A percentile compares a stretch with the other conserved stretches of the same genome.
Conservation (phyloP, 23 tunicate genomes). For the Styela clava region DNA sequence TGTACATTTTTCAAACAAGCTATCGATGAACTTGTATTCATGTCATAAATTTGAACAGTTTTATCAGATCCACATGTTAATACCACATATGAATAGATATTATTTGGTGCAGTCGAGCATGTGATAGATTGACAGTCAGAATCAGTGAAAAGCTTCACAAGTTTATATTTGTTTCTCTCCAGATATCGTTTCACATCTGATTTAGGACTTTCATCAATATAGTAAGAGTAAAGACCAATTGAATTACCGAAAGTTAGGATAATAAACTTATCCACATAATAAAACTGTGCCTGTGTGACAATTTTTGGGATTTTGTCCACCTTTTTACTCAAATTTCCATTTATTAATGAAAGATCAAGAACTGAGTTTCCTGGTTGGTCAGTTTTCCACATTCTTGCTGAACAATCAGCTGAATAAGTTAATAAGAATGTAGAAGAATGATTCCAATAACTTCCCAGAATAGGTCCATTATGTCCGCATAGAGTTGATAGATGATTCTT, state of each 20-base stretch:
- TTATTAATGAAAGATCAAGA: slow-evolving; percentile 3
- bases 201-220: slow-evolving; percentile 43
- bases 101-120: slow-evolving; percentile 53
- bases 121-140: slow-evolving; percentile 41
- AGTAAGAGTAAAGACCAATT: slow-evolving; percentile 34
- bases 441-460: not conserved
- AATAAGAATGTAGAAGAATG: not conserved
- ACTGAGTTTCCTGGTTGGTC: slow-evolving; percentile 35
- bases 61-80: slow-evolving; percentile 53
- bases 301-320: slow-evolving; percentile 28
- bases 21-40: slow-evolving; percentile 30
- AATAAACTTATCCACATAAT: slow-evolving; percentile 66
- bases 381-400: slow-evolving; percentile 44
- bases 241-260: slow-evolving; percentile 42
- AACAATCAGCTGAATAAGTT: slow-evolving; percentile 32
- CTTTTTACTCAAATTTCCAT: slow-evolving; percentile 5
- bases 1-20: slow-evolving; percentile 38
- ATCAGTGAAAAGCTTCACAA: slow-evolving; percentile 41
- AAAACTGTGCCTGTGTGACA: slow-evolving; percentile 62
- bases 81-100: slow-evolving; percentile 51
- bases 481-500: slow-evolving; percentile 1
- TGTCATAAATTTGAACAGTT: slow-evolving; percentile 41
- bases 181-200: slow-evolving; percentile 85
- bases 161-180: slow-evolving; percentile 37
- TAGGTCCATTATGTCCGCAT: slow-evolving; percentile 8